phyloP scores from a whole-genome alignment of 2,888 invertebrate genomes.

The Drosophila paramelanica region DNA sequence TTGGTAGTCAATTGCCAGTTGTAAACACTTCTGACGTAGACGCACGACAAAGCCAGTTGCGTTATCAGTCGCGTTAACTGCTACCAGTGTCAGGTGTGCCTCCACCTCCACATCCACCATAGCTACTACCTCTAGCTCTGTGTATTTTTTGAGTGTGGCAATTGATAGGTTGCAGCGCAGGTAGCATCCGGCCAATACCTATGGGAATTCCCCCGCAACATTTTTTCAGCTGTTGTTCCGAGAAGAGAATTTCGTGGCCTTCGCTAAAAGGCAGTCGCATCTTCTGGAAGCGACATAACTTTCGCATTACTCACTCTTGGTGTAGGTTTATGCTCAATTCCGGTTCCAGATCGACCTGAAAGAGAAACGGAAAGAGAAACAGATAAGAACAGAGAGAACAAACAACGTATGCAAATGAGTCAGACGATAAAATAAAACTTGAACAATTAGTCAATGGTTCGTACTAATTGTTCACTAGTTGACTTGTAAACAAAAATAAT shows the following conservation, averaged over 20 bases:
- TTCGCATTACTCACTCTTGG: conserved; percentile 89
- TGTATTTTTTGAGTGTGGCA: conserved; percentile 3
- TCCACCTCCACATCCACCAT: background rate
- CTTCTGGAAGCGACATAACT: conserved; percentile 55
- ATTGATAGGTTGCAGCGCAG: conserved; percentile 8
- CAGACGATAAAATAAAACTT: conserved; percentile 25
- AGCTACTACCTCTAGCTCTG: background rate
- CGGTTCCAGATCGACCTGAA: conserved; percentile 92
- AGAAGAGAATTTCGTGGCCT: conserved; percentile 17
- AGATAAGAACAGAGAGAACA: conserved; percentile 37
- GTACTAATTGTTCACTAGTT: conserved; percentile 5
- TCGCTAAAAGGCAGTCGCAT: conserved; percentile 24
- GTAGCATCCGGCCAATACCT: conserved; percentile 6
- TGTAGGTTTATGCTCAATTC: conserved; percentile 91
- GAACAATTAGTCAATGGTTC: conserved; percentile 33
- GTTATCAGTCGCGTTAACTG: conserved; percentile 47
- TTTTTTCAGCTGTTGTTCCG: conserved; percentile 19
- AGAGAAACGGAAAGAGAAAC: conserved; percentile 76
- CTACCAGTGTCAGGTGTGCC: conserved; percentile 39
- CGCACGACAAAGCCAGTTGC: conserved; percentile 32
- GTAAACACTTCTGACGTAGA: conserved; percentile 67
- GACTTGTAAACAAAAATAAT: conserved; percentile 5
- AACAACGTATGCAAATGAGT: conserved; percentile 41
- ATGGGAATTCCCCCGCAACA: conserved; percentile 29
- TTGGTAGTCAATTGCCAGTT: conserved; percentile 72